Evolutionary conservation across 2,797 vertebrate species (phyloP), one percentile per base, ranked within the genome.

Genomic region (Enteromius fasciolatus): DNA sequence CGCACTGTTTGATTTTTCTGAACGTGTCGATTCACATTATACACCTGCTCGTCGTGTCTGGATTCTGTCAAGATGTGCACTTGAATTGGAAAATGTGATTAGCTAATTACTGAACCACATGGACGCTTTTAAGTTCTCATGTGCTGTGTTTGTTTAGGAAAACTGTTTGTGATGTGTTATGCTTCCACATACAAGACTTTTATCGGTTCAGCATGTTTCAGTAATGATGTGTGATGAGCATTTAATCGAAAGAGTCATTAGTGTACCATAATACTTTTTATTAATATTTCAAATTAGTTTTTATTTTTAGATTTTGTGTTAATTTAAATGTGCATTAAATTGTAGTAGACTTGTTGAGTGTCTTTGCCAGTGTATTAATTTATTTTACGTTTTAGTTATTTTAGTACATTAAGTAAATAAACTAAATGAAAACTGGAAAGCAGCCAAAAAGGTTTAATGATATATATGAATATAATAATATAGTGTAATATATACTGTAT

Each of bases 31-130:
- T 59, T 41, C 7, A 10, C 44, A 20, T 23, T 17, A 50, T 17
- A 50, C 59, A 66, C 18, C 75, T 64, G 76, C 76, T 48, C 18
- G 1, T 11, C 54, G 12, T 14, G 44, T 46, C 14, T 39, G 20
- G 31, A 75, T 36, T 75, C 20, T 67, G 20, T 20, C 76, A 15
- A n/a, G 17, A 77, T 48, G 59, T 59, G 33, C 41, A 59, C 18
- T 78, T 33, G 28, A 31, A 36, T 31, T 8, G 18, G 44, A 50
- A 59, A 75, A 75, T 25, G 33, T 5, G 20, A 75, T 75, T 57
- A 39, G n/a, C n/a, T 59, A 12, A 39, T n/a, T n/a, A 50, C 41
- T n/a, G 18, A 66, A 52, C 8, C 63, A 78, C 46, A 68, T 28
- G n/a, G 63, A 68, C 0, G 20, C 57, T 63, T 28, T 76, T 36